Base-by-base conservation (phyloP, 2,888 invertebrate species). In the Cactoblastis cactorum region DNA sequence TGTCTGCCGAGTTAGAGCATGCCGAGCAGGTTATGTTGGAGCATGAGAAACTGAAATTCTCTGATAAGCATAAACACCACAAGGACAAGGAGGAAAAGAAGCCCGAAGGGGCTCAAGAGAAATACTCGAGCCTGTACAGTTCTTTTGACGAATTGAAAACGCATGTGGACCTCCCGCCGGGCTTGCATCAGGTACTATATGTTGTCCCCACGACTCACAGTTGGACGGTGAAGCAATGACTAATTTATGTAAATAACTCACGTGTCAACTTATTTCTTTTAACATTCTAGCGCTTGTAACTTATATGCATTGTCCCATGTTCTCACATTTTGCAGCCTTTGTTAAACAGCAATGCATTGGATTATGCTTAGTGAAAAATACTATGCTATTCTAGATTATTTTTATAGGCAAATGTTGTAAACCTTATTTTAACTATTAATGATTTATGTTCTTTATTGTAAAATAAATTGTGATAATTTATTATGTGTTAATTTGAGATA, bases 1-100 rank as follows among this genome's bases (percentile, higher is more conserved):
- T 88, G 86, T 77, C 87, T 74, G 84, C 78, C 72, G 88, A 87
- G 74, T 82, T 89, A 87, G 84, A 75, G 76, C 87, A 86, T 77
- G 88, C 88, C 45, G 87, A 87, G 81, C 84, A 89, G 86, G 85
- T 88, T 82, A 87, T 89, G 88, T 83, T 78, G 81, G 83, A 77
- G 75, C 88, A 89, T 69, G 88, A 88, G 69, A 86, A 84, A 77
- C 77, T 80, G 59, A 68, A 85, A 77, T 83, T 83, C 74, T 74
- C 71, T 50, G 80, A 80, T 75, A 86, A 84, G 61, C 54, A 58
- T 52, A 73, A 77, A 70, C 76, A 76, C 57, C 70, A 69, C 53
- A 76, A 75, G 62, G 74, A 80, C 49, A 81, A 77, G 65, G 69
- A 72, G 17, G 55, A 58, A 50, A 55, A 59, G 14, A 52, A 48